Evolutionary conservation across 2,113 vertebrate genomes (phyloP).

Genomic region (Lepisosteus osseus): DNA sequence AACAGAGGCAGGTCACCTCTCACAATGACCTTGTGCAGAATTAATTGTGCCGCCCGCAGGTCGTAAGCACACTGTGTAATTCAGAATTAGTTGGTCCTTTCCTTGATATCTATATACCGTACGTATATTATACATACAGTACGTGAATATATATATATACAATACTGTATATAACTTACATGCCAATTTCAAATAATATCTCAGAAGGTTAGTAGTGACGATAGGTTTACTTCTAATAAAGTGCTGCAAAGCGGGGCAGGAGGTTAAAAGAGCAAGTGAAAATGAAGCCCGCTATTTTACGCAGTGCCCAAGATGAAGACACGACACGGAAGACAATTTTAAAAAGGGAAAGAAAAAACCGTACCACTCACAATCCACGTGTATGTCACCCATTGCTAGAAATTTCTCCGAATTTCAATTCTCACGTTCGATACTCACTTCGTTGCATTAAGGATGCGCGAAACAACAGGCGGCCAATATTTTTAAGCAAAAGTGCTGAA

Average conservation of each 20-base stretch:
- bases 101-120: slow-evolving; percentile 17
- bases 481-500: slow-evolving; percentile 40
- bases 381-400: slow-evolving; percentile 15
- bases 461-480: slow-evolving; percentile 32
- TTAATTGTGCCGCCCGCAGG: slow-evolving; percentile 16
- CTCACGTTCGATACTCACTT: slow-evolving; percentile 13
- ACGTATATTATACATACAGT: slow-evolving; percentile 31
- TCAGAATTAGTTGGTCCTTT: slow-evolving; percentile 27
- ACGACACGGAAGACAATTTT: slow-evolving; percentile 49
- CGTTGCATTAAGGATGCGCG: slow-evolving; percentile 24
- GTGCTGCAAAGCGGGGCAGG: slow-evolving; percentile 42
- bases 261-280: background rate
- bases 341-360: background rate
- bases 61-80: slow-evolving; percentile 4
- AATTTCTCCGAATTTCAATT: slow-evolving; percentile 13
- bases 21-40: slow-evolving; percentile 26
- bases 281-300: slow-evolving; percentile 6
- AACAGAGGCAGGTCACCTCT: slow-evolving; percentile 5
- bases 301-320: slow-evolving; percentile 14
- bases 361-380: slow-evolving; percentile 7
- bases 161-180: background rate
- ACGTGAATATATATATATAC: slow-evolving; percentile 8
- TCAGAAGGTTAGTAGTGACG: too few species aligned
- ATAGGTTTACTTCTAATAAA: slow-evolving; percentile 34
- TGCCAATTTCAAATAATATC: too few species aligned